phyloP scores from a whole-genome alignment of 2,888 invertebrate genomes.

The Acleris emargana region DNA sequence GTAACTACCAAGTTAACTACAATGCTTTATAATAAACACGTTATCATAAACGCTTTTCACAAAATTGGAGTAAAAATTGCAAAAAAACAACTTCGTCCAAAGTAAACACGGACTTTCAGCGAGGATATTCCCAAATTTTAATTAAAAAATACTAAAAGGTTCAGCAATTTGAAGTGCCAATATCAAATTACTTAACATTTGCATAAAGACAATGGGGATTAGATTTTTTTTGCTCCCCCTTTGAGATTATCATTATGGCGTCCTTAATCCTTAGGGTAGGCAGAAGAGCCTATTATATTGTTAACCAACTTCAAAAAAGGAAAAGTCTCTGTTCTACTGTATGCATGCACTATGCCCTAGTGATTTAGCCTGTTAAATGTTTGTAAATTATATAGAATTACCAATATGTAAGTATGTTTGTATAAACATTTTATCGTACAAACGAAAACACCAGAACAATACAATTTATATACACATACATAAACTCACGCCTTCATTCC shows the following conservation, averaged over 20 bases:
- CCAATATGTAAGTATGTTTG: too few relatives aligned
- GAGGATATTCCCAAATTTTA: constrained; percentile 15
- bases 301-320: too few relatives aligned
- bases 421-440: too few relatives aligned
- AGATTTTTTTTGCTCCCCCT: constrained; percentile 5
- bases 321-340: too few relatives aligned
- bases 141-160: constrained; percentile 26
- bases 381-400: too few relatives aligned
- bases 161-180: constrained; percentile 25
- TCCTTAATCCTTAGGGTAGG: not conserved
- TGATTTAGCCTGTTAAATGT: too few relatives aligned
- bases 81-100: not conserved
- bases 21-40: too few relatives aligned
- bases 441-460: too few relatives aligned
- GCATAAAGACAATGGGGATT: not conserved
- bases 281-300: not conserved
- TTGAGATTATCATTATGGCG: constrained; percentile 1
- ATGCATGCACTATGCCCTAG: too few relatives aligned
- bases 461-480: too few relatives aligned
- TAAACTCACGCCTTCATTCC: too few relatives aligned
- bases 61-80: not conserved
- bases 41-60: not conserved
- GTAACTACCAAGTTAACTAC: too few relatives aligned
- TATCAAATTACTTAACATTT: constrained; percentile 31
- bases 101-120: not conserved